Percentiles rank a stretch among this genome's conserved stretches.
phyloP scores from a whole-genome alignment of 1,140 invertebrate genomes.

The Paraescarpia echinospica region DNA sequence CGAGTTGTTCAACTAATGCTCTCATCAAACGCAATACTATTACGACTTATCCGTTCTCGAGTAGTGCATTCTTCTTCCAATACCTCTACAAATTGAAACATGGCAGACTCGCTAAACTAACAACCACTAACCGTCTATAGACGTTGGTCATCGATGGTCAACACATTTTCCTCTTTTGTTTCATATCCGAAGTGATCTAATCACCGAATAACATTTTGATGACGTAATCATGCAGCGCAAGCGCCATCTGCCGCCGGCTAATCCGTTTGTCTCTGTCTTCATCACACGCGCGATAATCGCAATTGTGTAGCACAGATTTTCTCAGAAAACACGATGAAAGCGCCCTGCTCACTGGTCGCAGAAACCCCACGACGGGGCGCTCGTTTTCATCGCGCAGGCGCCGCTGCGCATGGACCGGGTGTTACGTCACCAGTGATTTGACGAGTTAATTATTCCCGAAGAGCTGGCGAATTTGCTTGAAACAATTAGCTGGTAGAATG shows the following conservation, averaged over 20 bases:
- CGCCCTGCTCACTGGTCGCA: not conserved
- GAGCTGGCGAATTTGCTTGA: not conserved
- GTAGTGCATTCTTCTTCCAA: not conserved
- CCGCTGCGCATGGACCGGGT: not conserved
- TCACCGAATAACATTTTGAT: not conserved
- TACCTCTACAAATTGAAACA: not conserved
- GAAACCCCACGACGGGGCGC: not conserved
- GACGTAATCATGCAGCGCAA: not conserved
- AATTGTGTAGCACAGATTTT: not conserved
- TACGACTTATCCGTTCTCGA: not conserved
- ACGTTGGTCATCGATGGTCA: not conserved
- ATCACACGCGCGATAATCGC: not conserved
- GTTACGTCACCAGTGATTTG: slow-evolving; percentile 4
- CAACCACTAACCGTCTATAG: not conserved
- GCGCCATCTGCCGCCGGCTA: not conserved
- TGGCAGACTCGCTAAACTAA: not conserved
- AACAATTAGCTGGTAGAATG: not conserved
- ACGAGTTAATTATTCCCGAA: not conserved
- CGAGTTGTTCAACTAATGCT: not conserved
- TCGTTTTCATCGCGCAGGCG: not conserved
- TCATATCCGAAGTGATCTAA: slow-evolving; percentile 5
- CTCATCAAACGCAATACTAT: not conserved
- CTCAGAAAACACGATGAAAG: slow-evolving; percentile 5
- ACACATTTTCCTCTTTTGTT: not conserved
- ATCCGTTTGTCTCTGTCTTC: not conserved